Base-by-base conservation (phyloP, 2,888 invertebrate species). In the Nasonia oneida region DNA sequence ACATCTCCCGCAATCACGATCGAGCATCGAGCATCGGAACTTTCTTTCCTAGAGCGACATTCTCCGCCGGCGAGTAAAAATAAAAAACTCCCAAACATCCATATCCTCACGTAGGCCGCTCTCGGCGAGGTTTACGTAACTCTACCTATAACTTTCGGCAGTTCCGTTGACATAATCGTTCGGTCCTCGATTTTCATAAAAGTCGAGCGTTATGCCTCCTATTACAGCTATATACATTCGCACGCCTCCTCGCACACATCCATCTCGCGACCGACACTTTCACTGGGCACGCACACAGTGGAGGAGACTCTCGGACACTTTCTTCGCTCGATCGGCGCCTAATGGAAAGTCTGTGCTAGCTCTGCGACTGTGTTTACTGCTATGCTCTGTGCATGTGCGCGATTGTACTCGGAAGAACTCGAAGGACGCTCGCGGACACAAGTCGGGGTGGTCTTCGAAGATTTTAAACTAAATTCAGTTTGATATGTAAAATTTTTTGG, bases 241-340 rank as follows among this genome's bases (percentile, higher is more conserved):
- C 18, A 37, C n/a, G 71, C 39, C 37, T 18, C 71, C n/a, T 39
- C 71, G 37, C 71, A 71, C 71, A 37, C 71, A 71, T 71, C 18
- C 37, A 42, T 29, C 37, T 39, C 37, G 71, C 73, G 47, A 18
- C 88, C 89, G 89, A 91, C 91, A 93, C 93, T 93, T 93, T 93
- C 93, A 93, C 93, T 92, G 89, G 89, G 89, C 88, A 78, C 70
- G 84, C 82, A 76, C 89, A 88, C 89, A 89, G 88, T 90, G 90
- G n/a, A 50, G 33, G 87, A 89, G 90, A 89, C 90, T 89, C 87
- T 89, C 90, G 91, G 91, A 92, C 91, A 93, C 93, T 93, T 93
- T 93, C 93, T 93, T 93, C 91, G 92, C 89, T 92, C 91, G 91
- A 93, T 92, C 91, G 90, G 91, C 90, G 90, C 90, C 90, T 47